These are phyloP conservation scores for Acrossocheilus fasciatus DNA, from an alignment of 2,797 vertebrate species.

Conservation along the genomic window DNA sequence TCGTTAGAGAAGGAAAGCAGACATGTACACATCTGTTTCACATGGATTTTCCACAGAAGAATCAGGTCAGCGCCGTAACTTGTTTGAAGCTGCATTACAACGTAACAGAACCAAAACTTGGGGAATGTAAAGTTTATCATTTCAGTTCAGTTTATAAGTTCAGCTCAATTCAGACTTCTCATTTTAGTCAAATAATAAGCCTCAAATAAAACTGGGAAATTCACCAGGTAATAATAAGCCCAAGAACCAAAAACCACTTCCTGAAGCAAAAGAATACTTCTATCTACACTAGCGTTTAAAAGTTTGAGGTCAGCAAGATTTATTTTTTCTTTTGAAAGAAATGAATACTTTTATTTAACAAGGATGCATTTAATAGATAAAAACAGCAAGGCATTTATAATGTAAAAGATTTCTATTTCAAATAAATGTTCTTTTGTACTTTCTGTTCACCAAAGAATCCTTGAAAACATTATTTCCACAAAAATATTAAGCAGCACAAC, in stretches of 20 bases:
- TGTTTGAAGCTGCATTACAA: background rate
- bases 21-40: background rate
- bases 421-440: background rate
- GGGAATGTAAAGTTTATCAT: background rate
- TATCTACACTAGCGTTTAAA: background rate
- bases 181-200: background rate
- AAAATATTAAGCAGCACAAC: too few species aligned
- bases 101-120: background rate
- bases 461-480: too few species aligned
- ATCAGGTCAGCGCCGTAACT: too few species aligned
- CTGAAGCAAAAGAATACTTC: background rate
- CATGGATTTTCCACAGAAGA: background rate
- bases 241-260: constrained; percentile 18
- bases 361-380: background rate
- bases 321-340: background rate
- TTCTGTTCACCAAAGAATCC: background rate
- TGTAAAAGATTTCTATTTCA: background rate
- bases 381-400: background rate
- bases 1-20: background rate
- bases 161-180: background rate
- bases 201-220: background rate
- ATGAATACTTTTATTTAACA: too few species aligned
- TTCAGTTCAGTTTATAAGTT: too few species aligned
- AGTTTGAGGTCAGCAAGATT: background rate
- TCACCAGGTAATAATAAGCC: background rate